These are phyloP conservation scores for Caenorhabditis sulstoni DNA, from an alignment of 2,888 invertebrate species.

Conservation along the genomic window DNA sequence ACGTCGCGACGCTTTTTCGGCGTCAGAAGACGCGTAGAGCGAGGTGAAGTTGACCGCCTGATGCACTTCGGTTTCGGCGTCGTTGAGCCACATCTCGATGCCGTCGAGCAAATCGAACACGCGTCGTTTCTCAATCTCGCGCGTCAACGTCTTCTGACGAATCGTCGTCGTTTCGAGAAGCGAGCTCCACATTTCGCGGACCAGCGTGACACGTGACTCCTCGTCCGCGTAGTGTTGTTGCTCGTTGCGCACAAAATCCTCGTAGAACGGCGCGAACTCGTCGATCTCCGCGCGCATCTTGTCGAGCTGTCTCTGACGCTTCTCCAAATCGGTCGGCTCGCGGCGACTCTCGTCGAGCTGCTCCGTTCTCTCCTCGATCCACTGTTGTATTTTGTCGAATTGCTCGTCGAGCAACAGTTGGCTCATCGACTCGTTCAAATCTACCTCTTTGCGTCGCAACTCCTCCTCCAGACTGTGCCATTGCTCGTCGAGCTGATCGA, in stretches of 20 bases:
- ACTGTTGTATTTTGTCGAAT: constrained; percentile 39
- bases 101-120: constrained; percentile 31
- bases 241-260: constrained; percentile 41
- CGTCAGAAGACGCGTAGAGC: constrained; percentile 30
- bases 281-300: constrained; percentile 29
- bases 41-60: constrained; percentile 23
- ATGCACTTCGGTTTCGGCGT: constrained; percentile 38
- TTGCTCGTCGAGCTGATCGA: constrained; percentile 39
- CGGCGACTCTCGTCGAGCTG: too few species aligned
- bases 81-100: constrained; percentile 28
- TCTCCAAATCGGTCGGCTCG: constrained; percentile 18
- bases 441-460: constrained; percentile 27
- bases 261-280: constrained; percentile 39
- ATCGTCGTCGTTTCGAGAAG: constrained; percentile 40
- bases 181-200: constrained; percentile 33
- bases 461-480: constrained; percentile 46
- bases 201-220: constrained; percentile 27
- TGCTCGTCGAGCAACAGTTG: constrained; percentile 49
- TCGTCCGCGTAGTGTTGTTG: constrained; percentile 14
- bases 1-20: constrained; percentile 31
- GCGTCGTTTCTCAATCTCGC: constrained; percentile 36
- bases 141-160: constrained; percentile 18
- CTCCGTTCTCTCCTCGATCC: constrained; percentile 38
- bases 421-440: constrained; percentile 55
- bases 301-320: constrained; percentile 34